A percentile compares a stretch with the other conserved stretches of the same genome.
These are phyloP conservation scores for Nymphalis urticae DNA, from an alignment of 2,888 invertebrate genomes.

Conservation along the genomic window DNA sequence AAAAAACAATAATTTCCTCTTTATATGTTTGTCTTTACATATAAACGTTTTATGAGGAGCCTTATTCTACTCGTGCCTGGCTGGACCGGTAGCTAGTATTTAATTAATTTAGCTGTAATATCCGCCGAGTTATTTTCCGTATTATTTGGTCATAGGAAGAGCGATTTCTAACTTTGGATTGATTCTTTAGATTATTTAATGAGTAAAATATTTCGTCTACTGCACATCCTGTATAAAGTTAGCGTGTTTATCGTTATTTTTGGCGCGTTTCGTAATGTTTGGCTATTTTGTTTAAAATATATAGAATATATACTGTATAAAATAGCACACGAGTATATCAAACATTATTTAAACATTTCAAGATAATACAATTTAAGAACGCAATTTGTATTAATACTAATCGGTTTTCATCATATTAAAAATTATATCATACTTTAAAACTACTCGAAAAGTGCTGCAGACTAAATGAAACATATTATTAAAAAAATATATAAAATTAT, in stretches of 20 bases:
- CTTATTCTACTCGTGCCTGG: too few species aligned
- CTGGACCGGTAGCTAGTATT: neutral
- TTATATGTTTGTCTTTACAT: too few species aligned
- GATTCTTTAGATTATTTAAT: conserved; percentile 11
- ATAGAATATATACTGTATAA: too few species aligned
- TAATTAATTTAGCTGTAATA: neutral
- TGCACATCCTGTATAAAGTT: conserved; percentile 15
- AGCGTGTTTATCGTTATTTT: conserved; percentile 26
- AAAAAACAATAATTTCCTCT: too few species aligned
- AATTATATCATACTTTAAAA: too few species aligned
- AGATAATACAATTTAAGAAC: too few species aligned
- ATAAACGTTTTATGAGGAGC: too few species aligned
- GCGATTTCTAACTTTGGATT: conserved; percentile 27
- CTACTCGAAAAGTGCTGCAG: neutral
- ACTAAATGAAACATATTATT: neutral
- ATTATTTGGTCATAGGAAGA: conserved; percentile 40
- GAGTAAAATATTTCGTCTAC: conserved; percentile 15
- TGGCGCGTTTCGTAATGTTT: conserved; percentile 19
- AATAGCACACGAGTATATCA: neutral
- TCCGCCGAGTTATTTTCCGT: neutral
- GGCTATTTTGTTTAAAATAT: conserved; percentile 13
- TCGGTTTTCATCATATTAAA: too few species aligned
- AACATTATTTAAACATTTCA: neutral
- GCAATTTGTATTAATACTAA: too few species aligned
- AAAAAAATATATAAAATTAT: neutral